Evolutionary conservation across 2,113 vertebrate species (phyloP).

Genomic region (Eudyptes chrysolophus): DNA sequence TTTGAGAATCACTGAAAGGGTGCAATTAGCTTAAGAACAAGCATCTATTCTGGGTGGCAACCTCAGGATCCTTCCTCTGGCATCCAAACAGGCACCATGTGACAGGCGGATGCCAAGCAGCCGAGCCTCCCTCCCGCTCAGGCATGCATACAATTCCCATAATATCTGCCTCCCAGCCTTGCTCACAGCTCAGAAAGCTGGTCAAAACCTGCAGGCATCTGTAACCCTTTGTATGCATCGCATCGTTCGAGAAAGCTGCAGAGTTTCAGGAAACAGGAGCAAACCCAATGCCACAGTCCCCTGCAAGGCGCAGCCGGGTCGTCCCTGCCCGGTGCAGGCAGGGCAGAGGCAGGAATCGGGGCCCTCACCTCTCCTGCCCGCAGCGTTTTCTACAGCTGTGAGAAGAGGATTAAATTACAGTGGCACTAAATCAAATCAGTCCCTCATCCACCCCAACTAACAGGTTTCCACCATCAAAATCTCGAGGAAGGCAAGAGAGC

Average conservation of each 20-base stretch:
- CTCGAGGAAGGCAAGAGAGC: fast-evolving
- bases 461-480: background rate
- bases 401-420: background rate
- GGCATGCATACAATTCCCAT: conserved; percentile 49
- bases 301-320: fast-evolving
- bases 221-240: background rate
- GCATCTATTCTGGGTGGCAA: conserved; percentile 7
- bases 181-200: background rate
- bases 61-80: conserved; percentile 10
- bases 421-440: background rate
- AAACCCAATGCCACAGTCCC: background rate
- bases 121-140: conserved; percentile 28
- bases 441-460: background rate
- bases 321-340: background rate
- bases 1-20: background rate
- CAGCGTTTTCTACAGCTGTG: fast-evolving
- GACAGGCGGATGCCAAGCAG: background rate
- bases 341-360: background rate
- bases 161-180: conserved; percentile 6
- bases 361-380: background rate
- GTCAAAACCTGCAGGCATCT: background rate
- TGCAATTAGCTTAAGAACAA: conserved; percentile 19
- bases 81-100: background rate
- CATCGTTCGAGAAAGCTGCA: background rate
- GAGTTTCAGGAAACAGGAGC: background rate